Evolutionary conservation across 2,888 invertebrate species (phyloP).

Genomic region (Incurvaria masculella): DNA sequence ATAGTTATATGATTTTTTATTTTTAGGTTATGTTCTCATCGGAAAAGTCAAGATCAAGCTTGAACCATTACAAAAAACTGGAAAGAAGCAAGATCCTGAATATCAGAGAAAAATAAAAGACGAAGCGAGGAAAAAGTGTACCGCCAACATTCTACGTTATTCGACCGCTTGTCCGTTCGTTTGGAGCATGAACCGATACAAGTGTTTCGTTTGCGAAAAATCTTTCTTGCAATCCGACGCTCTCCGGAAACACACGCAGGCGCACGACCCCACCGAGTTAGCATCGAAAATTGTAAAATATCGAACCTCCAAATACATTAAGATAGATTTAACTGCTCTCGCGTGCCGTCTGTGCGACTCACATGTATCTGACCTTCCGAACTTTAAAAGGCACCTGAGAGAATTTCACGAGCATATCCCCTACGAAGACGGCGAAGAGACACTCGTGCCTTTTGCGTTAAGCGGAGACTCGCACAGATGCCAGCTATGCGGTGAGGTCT

Average conservation of each 20-base stretch:
- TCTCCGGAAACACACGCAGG: constrained; percentile 28
- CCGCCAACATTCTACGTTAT: too few species aligned
- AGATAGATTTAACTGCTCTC: constrained; percentile 32
- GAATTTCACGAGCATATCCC: constrained; percentile 27
- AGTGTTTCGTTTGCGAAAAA: constrained; percentile 34
- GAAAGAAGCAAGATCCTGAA: too few species aligned
- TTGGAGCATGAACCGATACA: constrained; percentile 32
- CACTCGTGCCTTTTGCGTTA: constrained; percentile 37
- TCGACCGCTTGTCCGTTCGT: constrained; percentile 37
- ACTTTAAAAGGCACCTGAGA: constrained; percentile 31
- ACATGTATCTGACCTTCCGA: constrained; percentile 20
- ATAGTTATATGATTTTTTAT: too few species aligned
- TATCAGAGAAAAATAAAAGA: too few species aligned
- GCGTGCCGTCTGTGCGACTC: constrained; percentile 32
- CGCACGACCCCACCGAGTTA: constrained; percentile 25
- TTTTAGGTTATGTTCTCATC: too few species aligned
- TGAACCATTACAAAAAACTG: too few species aligned
- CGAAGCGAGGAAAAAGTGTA: too few species aligned
- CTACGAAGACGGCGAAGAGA: constrained; percentile 26
- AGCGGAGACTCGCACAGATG: constrained; percentile 29
- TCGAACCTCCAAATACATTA: constrained; percentile 28
- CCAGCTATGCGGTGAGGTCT: constrained; percentile 32
- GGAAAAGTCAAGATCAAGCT: too few species aligned
- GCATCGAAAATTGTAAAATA: constrained; percentile 25
- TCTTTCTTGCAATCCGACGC: constrained; percentile 26